A percentile compares a stretch with the other conserved stretches of the same genome.
Conservation (phyloP, 2,797 vertebrate species). For the Epinephelus malabaricus region DNA sequence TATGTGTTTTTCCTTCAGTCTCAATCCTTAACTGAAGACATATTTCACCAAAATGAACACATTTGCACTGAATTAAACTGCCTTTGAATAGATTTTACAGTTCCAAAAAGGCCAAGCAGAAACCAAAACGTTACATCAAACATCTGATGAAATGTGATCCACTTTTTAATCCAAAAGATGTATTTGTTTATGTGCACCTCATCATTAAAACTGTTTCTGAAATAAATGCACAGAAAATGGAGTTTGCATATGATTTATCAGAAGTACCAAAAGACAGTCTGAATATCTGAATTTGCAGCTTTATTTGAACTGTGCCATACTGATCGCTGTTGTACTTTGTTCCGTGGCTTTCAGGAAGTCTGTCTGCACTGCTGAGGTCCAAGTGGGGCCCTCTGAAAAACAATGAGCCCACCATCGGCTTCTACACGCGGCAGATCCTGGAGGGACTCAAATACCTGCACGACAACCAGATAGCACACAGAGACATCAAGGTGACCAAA, state of each 20-base stretch:
- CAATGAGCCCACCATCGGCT: conserved; percentile 98
- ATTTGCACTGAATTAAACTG: neutral
- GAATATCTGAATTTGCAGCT: neutral
- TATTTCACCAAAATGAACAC: neutral
- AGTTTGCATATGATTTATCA: neutral
- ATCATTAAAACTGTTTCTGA: neutral
- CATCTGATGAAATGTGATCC: neutral
- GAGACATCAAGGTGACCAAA: conserved; percentile 94
- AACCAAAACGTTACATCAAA: neutral
- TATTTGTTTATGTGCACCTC: neutral
- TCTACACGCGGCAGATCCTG: conserved; percentile 98
- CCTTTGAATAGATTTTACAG: neutral
- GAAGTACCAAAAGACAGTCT: neutral
- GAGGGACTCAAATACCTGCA: conserved; percentile 99
- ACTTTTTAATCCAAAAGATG: neutral
- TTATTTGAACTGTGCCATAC: neutral
- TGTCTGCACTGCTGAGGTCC: conserved; percentile 96
- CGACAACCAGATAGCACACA: conserved; percentile 98
- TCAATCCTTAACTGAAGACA: neutral
- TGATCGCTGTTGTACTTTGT: conserved; percentile 31
- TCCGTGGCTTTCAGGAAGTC: conserved; percentile 88
- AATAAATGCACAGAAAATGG: neutral
- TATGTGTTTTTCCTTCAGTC: neutral
- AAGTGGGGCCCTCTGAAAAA: conserved; percentile 99
- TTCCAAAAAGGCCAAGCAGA: neutral